A percentile compares a stretch with the other conserved stretches of the same genome.
Evolutionary conservation across 2,113 vertebrate species (phyloP).

Genomic region (Silurus glanis): DNA sequence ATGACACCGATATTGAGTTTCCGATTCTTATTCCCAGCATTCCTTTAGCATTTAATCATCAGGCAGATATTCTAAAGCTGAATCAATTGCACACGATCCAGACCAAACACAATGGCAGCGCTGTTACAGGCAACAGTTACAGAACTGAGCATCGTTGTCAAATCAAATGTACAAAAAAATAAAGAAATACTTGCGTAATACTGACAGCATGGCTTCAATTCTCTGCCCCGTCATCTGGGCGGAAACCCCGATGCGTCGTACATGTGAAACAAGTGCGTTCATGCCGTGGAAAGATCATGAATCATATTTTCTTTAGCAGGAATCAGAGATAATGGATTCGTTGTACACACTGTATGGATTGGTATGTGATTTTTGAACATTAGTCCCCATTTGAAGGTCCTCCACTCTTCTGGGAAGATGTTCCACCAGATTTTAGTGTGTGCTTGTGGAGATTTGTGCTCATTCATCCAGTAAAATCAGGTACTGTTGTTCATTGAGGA

Average conservation of each 20-base stretch:
- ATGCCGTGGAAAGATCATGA: conserved; percentile 25
- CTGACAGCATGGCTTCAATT: background rate
- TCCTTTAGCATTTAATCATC: background rate
- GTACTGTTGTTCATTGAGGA: no score
- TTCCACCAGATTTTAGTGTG: no score
- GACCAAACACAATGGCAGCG: no score
- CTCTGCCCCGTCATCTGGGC: background rate
- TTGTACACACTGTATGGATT: background rate
- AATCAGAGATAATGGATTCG: conserved; percentile 33
- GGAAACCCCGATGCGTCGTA: conserved; percentile 13
- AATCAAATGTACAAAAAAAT: background rate
- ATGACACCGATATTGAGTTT: conserved; percentile 11
- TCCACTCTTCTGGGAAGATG: no score
- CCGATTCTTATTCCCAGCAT: background rate
- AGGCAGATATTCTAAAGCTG: background rate
- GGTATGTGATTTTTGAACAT: no score
- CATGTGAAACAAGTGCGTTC: conserved; percentile 37
- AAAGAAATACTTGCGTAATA: background rate
- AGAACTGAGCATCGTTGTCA: background rate
- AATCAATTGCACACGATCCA: no score
- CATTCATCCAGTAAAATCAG: no score
- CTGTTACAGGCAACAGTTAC: background rate
- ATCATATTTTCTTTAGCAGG: conserved; percentile 29
- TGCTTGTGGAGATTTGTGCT: no score
- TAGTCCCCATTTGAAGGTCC: no score